Evolutionary conservation across 1,140 invertebrate genomes (phyloP).

Genomic region (Trypoxylus dichotomus): DNA sequence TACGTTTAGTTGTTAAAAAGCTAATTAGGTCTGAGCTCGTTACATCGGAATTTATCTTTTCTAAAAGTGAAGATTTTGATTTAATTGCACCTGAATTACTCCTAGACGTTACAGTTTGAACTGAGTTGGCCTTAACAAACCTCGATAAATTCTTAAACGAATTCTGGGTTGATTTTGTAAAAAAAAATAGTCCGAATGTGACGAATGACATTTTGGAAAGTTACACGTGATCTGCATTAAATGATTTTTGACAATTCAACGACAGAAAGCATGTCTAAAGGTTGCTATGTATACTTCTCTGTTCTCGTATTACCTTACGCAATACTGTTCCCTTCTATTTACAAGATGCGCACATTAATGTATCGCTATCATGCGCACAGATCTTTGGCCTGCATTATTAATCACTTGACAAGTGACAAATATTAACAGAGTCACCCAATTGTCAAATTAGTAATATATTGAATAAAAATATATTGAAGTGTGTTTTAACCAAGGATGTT

Average conservation of each 20-base stretch:
- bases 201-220: not conserved
- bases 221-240: not conserved
- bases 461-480: too few relatives aligned
- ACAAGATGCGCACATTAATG: too few relatives aligned
- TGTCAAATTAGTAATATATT: too few relatives aligned
- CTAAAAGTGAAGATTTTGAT: not conserved
- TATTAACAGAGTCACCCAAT: too few relatives aligned
- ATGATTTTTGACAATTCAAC: too few relatives aligned
- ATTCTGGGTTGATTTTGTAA: not conserved
- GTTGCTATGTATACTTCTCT: not conserved
- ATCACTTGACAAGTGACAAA: too few relatives aligned
- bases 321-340: too few relatives aligned
- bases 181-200: not conserved
- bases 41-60: not conserved
- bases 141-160: not conserved
- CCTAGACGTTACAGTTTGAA: not conserved
- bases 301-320: too few relatives aligned
- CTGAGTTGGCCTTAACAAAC: not conserved
- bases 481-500: too few relatives aligned
- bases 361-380: too few relatives aligned
- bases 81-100: not conserved
- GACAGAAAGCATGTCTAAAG: not conserved
- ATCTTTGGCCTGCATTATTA: too few relatives aligned
- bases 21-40: not conserved
- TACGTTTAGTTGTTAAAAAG: not conserved